Evolutionary conservation across 2,113 vertebrate species (phyloP).

Genomic region (Geococcyx californianus): DNA sequence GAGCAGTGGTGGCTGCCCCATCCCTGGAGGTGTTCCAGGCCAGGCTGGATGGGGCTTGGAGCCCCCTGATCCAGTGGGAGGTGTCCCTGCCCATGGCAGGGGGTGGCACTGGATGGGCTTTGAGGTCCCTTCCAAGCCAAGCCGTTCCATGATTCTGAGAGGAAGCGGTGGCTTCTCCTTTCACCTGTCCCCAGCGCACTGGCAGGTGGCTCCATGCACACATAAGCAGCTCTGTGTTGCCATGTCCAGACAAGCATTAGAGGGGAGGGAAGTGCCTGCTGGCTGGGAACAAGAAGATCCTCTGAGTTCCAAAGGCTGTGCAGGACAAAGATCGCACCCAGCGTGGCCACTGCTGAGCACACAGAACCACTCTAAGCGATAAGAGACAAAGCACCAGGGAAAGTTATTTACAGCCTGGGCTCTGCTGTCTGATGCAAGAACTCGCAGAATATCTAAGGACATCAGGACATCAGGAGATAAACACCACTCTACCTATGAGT

Average conservation of each 20-base stretch:
- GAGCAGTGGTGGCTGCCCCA: too few relatives aligned
- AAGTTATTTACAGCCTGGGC: background rate
- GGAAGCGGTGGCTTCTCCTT: background rate
- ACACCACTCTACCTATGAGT: rapidly evolving
- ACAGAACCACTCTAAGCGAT: rapidly evolving
- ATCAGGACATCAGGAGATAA: background rate
- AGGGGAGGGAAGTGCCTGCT: background rate
- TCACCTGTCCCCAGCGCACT: rapidly evolving
- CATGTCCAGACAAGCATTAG: background rate
- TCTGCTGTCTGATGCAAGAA: background rate
- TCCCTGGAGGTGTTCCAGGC: too few relatives aligned
- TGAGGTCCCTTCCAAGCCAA: too few relatives aligned
- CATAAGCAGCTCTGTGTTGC: rapidly evolving
- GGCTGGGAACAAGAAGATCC: background rate
- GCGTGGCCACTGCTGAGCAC: background rate
- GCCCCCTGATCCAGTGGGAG: too few relatives aligned
- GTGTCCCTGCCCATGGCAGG: too few relatives aligned
- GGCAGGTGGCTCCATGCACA: background rate
- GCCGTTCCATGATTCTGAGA: background rate
- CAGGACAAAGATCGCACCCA: background rate
- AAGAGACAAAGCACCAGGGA: background rate
- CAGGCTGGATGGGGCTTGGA: too few relatives aligned
- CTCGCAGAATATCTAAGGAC: background rate
- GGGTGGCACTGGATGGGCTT: too few relatives aligned
- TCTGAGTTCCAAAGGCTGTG: background rate